These are phyloP conservation scores for Ditula angustiorana DNA, from an alignment of 2,888 invertebrate genomes.

Conservation along the genomic window DNA sequence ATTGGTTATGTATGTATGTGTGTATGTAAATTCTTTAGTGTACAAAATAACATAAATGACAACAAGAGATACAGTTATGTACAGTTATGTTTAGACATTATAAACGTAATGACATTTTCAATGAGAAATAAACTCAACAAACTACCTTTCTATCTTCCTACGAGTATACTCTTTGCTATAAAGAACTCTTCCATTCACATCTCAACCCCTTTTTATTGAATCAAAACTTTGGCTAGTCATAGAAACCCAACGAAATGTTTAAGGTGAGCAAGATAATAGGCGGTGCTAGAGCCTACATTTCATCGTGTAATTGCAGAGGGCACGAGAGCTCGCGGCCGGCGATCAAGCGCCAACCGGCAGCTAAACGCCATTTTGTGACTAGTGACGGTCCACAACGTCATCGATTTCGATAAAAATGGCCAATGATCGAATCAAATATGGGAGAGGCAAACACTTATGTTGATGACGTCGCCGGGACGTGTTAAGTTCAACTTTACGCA, in stretches of 20 bases:
- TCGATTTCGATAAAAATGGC: conserved; percentile 45
- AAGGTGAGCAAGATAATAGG: conserved; percentile 62
- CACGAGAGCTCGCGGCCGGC: conserved; percentile 54
- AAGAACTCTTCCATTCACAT: not conserved
- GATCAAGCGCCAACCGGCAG: conserved; percentile 25
- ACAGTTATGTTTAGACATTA: no score
- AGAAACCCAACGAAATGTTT: conserved; percentile 32
- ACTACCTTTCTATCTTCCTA: no score
- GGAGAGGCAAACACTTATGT: not conserved
- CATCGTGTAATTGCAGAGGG: conserved; percentile 72
- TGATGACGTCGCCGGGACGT: not conserved
- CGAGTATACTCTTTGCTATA: not conserved
- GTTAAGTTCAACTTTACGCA: not conserved
- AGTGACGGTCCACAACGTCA: conserved; percentile 49
- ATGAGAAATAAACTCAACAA: no score
- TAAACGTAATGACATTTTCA: no score
- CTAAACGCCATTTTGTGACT: conserved; percentile 66
- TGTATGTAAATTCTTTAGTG: no score
- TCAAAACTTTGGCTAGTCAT: conserved; percentile 31
- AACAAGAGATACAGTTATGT: no score
- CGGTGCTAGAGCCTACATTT: conserved; percentile 66
- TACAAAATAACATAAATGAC: no score
- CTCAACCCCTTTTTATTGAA: not conserved
- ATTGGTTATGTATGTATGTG: no score
- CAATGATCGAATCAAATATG: not conserved